phyloP scores from a whole-genome alignment of 2,888 invertebrate species.

The Dryobotodes eremita region DNA sequence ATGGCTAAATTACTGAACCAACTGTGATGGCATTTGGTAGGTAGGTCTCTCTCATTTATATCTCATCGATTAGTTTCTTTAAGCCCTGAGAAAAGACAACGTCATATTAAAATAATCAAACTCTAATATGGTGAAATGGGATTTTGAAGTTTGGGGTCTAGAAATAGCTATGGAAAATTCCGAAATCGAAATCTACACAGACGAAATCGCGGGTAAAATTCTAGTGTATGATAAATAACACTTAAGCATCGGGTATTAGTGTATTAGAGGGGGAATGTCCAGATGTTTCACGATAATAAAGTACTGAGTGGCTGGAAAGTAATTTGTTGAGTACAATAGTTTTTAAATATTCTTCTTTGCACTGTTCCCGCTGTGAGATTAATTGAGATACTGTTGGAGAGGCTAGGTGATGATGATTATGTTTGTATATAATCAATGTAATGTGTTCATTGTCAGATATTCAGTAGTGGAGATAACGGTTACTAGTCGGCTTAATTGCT shows the following conservation, averaged over 20 bases:
- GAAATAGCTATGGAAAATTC: neutral
- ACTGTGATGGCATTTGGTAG: neutral
- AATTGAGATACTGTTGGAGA: constrained; percentile 37
- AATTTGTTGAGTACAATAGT: constrained; percentile 67
- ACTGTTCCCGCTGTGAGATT: constrained; percentile 56
- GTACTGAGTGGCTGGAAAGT: constrained; percentile 52
- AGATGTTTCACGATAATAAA: constrained; percentile 65
- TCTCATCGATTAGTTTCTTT: neutral
- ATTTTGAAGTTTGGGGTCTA: neutral
- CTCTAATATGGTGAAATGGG: neutral
- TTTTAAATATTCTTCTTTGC: constrained; percentile 53
- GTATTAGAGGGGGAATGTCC: constrained; percentile 64
- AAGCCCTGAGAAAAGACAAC: neutral
- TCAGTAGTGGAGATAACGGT: neutral
- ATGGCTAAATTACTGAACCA: too few relatives aligned
- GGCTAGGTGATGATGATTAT: neutral
- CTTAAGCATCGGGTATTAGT: constrained; percentile 63
- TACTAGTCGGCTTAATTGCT: constrained; percentile 19
- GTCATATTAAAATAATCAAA: neutral
- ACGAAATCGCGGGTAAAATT: neutral
- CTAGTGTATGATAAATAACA: constrained; percentile 76
- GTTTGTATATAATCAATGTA: neutral
- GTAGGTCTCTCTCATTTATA: neutral
- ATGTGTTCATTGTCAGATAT: neutral
- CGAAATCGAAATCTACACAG: constrained; percentile 4